A percentile compares a stretch with the other conserved stretches of the same genome.
Conservation (phyloP, 2,888 invertebrate genomes). For the Drosophila quinaria region DNA sequence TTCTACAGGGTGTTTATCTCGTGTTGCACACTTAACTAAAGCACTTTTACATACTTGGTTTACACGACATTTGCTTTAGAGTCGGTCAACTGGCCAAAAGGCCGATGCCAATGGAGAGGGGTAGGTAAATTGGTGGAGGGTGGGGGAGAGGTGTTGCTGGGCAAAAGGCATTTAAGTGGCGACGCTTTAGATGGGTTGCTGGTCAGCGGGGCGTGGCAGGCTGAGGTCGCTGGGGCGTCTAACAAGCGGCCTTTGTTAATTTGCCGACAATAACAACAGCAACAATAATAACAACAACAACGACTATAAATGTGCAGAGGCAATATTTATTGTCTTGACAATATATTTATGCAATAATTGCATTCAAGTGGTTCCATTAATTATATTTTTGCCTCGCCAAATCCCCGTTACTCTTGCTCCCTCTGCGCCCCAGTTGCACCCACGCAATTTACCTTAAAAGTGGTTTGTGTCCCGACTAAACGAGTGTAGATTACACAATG, state of each 20-base stretch:
- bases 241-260: conserved; percentile 64
- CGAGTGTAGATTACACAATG: conserved; percentile 38
- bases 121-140: too few relatives aligned
- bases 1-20: conserved; percentile 3
- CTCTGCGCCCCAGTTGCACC: conserved; percentile 2
- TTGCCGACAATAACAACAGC: conserved; percentile 60
- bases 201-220: conserved; percentile 40
- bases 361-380: conserved; percentile 78
- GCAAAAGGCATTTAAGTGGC: conserved; percentile 14
- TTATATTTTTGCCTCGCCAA: conserved; percentile 64
- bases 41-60: conserved; percentile 12
- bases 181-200: conserved; percentile 22
- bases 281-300: conserved; percentile 28
- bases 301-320: conserved; percentile 42
- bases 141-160: background rate
- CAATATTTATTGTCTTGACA: conserved; percentile 73
- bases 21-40: background rate
- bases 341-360: conserved; percentile 80
- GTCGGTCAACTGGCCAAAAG: conserved; percentile 24
- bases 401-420: background rate
- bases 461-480: conserved; percentile 40
- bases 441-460: conserved; percentile 38
- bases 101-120: background rate
- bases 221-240: conserved; percentile 51
- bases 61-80: conserved; percentile 41